Percentiles rank a stretch among this genome's conserved stretches.
phyloP scores from a whole-genome alignment of 2,797 vertebrate genomes.

The Schizopygopsis malacanthus region DNA sequence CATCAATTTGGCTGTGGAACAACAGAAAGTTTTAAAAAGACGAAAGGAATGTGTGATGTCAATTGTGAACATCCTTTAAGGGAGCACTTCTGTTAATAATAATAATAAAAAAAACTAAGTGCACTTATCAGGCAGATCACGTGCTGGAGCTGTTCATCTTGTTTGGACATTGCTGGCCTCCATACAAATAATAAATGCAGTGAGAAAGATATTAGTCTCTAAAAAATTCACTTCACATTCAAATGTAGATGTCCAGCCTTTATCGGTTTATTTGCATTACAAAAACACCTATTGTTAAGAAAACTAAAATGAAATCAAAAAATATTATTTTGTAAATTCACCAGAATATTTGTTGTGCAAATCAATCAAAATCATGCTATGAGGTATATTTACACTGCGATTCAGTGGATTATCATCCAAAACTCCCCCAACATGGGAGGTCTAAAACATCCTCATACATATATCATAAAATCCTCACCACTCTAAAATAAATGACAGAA shows the following conservation, averaged over 20 bases:
- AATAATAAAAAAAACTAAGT: conserved; percentile 21
- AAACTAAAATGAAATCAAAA: neutral
- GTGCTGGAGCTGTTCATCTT: conserved; percentile 19
- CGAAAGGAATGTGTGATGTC: conserved; percentile 28
- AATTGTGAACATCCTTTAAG: neutral
- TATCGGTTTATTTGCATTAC: conserved; percentile 7
- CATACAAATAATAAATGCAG: neutral
- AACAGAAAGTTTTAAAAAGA: neutral
- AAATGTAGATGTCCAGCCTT: neutral
- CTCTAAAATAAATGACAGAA: neutral
- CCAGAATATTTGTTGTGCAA: conserved; percentile 29
- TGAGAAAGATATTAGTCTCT: neutral
- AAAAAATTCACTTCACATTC: neutral
- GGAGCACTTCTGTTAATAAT: neutral
- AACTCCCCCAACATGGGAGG: conserved; percentile 6
- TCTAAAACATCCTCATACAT: conserved; percentile 19
- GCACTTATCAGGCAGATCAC: conserved; percentile 35
- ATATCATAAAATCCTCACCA: neutral
- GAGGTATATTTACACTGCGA: neutral
- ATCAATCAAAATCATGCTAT: neutral
- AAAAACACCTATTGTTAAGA: neutral
- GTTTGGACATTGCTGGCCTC: neutral
- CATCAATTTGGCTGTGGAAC: neutral
- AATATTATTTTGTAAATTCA: neutral
- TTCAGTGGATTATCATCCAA: neutral